Evolutionary conservation across 1,140 invertebrate species (phyloP).

Genomic region (Hyles euphorbiae): DNA sequence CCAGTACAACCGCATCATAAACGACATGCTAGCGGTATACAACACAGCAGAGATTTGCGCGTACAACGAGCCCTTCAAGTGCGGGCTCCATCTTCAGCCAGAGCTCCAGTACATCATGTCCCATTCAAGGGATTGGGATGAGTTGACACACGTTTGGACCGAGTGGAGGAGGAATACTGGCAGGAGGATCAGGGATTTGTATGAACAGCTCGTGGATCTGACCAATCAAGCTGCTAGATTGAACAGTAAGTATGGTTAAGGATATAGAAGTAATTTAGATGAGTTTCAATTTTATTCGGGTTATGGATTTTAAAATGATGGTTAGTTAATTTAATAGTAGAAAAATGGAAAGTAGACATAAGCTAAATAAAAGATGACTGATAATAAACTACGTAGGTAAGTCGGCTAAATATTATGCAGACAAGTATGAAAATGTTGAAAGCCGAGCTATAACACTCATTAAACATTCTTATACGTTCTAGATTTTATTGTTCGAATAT

Average conservation of each 20-base stretch:
- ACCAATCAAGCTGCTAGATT: slow-evolving; percentile 90
- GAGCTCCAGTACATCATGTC: slow-evolving; percentile 83
- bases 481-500: too few relatives aligned
- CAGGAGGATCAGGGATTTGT: slow-evolving; percentile 86
- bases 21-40: slow-evolving; percentile 92
- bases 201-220: slow-evolving; percentile 87
- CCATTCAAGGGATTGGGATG: slow-evolving; percentile 88
- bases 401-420: too few relatives aligned
- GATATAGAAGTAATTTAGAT: not conserved
- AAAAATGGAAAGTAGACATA: too few relatives aligned
- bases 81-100: slow-evolving; percentile 87
- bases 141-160: slow-evolving; percentile 89
- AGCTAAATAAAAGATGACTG: too few relatives aligned
- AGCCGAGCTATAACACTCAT: too few relatives aligned
- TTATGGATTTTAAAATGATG: too few relatives aligned
- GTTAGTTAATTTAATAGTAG: too few relatives aligned
- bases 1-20: slow-evolving; percentile 90
- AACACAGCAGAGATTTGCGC: slow-evolving; percentile 91
- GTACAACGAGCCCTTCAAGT: slow-evolving; percentile 87
- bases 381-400: too few relatives aligned
- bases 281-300: too few relatives aligned
- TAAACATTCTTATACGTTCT: too few relatives aligned
- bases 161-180: slow-evolving; percentile 90
- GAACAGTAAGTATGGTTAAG: slow-evolving; percentile 83
- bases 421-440: too few relatives aligned